Evolutionary conservation across 2,888 invertebrate species (phyloP), one percentile per base, ranked within the genome.

Genomic region (Limnephilus marmoratus): DNA sequence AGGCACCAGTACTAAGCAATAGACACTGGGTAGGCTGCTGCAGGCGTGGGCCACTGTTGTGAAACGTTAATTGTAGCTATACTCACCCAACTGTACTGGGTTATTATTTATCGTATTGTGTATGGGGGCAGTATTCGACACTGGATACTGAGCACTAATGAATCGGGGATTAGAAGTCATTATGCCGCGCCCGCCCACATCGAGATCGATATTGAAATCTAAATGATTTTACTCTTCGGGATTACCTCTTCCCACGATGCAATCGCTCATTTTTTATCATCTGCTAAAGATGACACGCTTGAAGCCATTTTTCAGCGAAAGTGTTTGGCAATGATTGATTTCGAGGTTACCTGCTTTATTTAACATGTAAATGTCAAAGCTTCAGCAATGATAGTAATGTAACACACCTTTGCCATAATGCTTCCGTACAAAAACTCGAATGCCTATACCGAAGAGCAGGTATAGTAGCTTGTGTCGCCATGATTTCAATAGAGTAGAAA

Each of bases 111-210:
- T 53, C 68, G 83, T 24, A 53, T 34, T 29, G 41, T 37, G 53
- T 34, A 90, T 49, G 85, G 85, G 80, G 90, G 90, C 83, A 85
- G 83, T 53, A n/a, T 34, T 34, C 49, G 53, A 85, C 89, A 80
- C 91, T 89, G 91, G 91, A 91, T 91, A 91, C 83, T 91, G 90
- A 86, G 7, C 80, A 37, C 83, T 85, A 91, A 89, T 90, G 89
- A 85, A 89, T 68, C 34, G 15, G 85, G 89, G 41, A 90, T 89
- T 91, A 83, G 53, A 89, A 91, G 89, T 68, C 83, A 85, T 90
- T 89, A 85, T 68, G 15, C 89, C 41, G 80, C 90, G 90, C 90
- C 91, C 91, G 83, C 85, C 89, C 91, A 85, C 68, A 41, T 31
- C 29, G 82, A 68, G 90, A 90, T 85, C 90, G 34, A 90, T 85